phyloP scores from a whole-genome alignment of 2,888 invertebrate genomes.

The Clusia tigrina region DNA sequence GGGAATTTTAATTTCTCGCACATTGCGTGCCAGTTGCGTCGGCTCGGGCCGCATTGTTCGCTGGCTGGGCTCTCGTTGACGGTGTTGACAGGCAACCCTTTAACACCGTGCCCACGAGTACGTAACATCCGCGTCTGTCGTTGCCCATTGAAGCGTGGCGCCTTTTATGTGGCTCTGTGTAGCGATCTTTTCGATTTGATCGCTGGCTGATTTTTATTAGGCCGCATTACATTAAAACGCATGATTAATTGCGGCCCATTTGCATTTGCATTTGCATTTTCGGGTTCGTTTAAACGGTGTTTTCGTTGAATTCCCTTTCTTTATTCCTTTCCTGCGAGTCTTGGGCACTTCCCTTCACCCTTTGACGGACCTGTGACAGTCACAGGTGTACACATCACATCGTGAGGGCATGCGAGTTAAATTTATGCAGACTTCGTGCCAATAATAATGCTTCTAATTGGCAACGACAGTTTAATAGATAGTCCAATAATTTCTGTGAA shows the following conservation, averaged over 20 bases:
- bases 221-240: constrained; percentile 26
- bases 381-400: no score
- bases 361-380: no score
- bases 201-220: constrained; percentile 52
- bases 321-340: no score
- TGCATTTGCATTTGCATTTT: constrained; percentile 39
- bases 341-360: no score
- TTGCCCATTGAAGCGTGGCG: constrained; percentile 46
- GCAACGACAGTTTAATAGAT: no score
- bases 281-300: no score
- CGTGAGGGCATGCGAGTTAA: no score
- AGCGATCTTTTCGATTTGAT: constrained; percentile 18
- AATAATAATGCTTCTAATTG: no score
- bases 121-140: constrained; percentile 22
- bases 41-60: constrained; percentile 37
- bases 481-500: no score
- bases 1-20: constrained; percentile 57
- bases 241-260: constrained; percentile 54
- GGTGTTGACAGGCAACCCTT: constrained; percentile 47
- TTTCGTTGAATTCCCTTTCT: no score
- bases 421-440: no score
- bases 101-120: constrained; percentile 39
- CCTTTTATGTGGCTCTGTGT: constrained; percentile 20
- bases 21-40: constrained; percentile 34
- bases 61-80: no score